Evolutionary conservation across 2,797 vertebrate genomes (phyloP).

Genomic region (Euphonia xanthogaster): DNA sequence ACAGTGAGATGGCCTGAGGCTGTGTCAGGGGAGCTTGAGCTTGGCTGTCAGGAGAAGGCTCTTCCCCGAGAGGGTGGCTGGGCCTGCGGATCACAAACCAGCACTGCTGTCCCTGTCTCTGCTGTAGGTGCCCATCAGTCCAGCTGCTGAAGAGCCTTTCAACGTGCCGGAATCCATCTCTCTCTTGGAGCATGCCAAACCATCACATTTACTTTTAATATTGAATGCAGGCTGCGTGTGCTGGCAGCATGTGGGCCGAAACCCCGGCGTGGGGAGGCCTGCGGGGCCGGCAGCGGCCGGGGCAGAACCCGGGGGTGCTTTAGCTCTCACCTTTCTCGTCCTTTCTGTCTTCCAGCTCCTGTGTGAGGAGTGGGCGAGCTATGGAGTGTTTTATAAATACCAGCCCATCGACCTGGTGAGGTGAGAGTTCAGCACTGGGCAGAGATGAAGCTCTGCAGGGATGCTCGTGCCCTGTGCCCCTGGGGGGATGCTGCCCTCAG

Average conservation of each 20-base stretch:
- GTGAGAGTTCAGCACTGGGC: constrained; percentile 71
- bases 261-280: neutral
- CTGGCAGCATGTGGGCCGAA: neutral
- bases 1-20: neutral
- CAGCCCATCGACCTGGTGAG: constrained; percentile 95
- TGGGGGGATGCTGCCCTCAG: neutral
- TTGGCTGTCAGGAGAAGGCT: neutral
- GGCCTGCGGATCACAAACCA: neutral
- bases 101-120: neutral
- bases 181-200: neutral
- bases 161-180: neutral
- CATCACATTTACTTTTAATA: neutral
- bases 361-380: constrained; percentile 95
- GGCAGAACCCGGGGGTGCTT: neutral
- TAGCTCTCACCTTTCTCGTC: neutral
- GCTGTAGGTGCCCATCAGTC: neutral
- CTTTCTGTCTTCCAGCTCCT: constrained; percentile 81
- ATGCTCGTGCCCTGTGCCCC: fast-evolving
- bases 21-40: neutral
- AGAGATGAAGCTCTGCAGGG: neutral
- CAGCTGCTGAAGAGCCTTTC: neutral
- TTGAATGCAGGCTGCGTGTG: neutral
- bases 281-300: neutral
- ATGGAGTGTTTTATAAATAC: constrained; percentile 95
- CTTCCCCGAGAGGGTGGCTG: neutral